phyloP scores from a whole-genome alignment of 2,888 invertebrate genomes.

The Sericinus montela region DNA sequence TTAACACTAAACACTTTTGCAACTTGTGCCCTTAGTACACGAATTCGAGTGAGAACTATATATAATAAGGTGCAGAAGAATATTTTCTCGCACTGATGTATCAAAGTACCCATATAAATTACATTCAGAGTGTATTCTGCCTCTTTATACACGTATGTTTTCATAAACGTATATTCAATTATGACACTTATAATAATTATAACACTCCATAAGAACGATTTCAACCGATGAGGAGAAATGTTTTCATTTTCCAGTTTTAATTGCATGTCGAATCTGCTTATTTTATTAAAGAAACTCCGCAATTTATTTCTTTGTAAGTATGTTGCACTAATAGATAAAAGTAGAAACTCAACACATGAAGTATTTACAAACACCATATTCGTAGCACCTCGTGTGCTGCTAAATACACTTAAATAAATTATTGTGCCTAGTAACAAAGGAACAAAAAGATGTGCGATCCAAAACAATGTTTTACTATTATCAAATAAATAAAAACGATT shows the following conservation, averaged over 20 bases:
- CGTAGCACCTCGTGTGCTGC: background rate
- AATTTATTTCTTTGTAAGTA: constrained; percentile 9
- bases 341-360: constrained; percentile 1
- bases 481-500: constrained; percentile 11
- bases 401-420: constrained; percentile 4
- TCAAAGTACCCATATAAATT: constrained; percentile 13
- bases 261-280: constrained; percentile 4
- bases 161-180: background rate
- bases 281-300: constrained; percentile 2
- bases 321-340: constrained; percentile 2
- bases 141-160: background rate
- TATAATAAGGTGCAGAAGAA: constrained; percentile 20
- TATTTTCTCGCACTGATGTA: constrained; percentile 21
- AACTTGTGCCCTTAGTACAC: constrained; percentile 18
- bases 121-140: constrained; percentile 1
- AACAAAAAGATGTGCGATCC: background rate
- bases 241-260: background rate
- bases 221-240: background rate
- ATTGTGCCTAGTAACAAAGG: background rate
- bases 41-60: constrained; percentile 17
- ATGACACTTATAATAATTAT: background rate
- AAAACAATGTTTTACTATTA: background rate
- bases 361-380: constrained; percentile 7
- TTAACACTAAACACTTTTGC: constrained; percentile 6
- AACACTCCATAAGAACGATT: background rate